Conservation (phyloP, 2,888 invertebrate species). For the Ptilodon capucinus region DNA sequence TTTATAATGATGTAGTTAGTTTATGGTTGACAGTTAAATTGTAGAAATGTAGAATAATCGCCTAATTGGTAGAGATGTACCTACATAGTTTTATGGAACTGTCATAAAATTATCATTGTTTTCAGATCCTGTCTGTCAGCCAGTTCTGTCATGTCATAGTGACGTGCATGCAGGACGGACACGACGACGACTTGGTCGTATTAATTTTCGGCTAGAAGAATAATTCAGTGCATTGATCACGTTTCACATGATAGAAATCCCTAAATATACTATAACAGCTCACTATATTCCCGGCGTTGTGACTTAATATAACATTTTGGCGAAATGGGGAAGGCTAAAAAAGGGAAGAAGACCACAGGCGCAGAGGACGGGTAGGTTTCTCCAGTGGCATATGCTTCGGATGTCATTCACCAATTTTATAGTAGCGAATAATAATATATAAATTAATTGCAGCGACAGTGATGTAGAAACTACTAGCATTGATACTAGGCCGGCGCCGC, state of each 20-base stretch:
- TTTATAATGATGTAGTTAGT: too few relatives aligned
- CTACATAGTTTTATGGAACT: too few relatives aligned
- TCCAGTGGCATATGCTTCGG: constrained; percentile 57
- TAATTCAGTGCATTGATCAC: constrained; percentile 61
- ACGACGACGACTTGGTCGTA: constrained; percentile 63
- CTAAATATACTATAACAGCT: constrained; percentile 60
- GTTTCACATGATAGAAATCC: constrained; percentile 80
- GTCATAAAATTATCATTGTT: too few relatives aligned
- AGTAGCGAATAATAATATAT: constrained; percentile 22
- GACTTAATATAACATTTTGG: constrained; percentile 61
- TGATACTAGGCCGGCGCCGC: constrained; percentile 65
- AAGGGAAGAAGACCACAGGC: constrained; percentile 89
- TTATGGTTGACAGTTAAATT: too few relatives aligned
- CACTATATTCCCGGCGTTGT: constrained; percentile 66
- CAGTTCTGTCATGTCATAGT: too few relatives aligned
- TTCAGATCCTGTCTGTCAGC: too few relatives aligned
- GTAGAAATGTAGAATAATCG: too few relatives aligned
- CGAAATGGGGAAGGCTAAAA: constrained; percentile 91
- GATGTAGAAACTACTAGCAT: constrained; percentile 78
- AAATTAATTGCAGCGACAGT: constrained; percentile 82
- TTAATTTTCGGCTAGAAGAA: constrained; percentile 52
- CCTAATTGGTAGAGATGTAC: too few relatives aligned
- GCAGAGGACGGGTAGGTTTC: constrained; percentile 88
- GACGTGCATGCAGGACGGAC: constrained; percentile 50
- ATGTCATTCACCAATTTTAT: constrained; percentile 31